Evolutionary conservation across 2,113 vertebrate species (phyloP).

Genomic region (Entomyzon cyanotis): DNA sequence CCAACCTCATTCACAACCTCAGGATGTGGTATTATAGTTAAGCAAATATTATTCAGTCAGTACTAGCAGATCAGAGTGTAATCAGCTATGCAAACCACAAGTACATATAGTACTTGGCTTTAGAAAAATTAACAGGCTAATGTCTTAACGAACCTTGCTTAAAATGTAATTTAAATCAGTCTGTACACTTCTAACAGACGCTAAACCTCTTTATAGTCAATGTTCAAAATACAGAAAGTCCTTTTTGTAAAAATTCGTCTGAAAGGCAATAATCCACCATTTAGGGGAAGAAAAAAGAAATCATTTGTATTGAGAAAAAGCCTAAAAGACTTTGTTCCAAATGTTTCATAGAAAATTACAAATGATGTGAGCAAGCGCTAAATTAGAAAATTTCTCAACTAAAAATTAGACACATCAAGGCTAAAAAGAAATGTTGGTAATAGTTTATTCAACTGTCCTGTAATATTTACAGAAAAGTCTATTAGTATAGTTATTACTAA

Average conservation of each 20-base stretch:
- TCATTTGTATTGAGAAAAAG: not conserved
- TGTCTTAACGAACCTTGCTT: accelerated
- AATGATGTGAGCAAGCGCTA: not conserved
- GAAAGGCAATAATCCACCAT: not conserved
- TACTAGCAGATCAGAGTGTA: not conserved
- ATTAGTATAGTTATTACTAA: not conserved
- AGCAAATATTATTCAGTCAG: not conserved
- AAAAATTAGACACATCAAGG: not conserved
- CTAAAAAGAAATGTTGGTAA: not conserved
- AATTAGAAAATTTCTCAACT: not conserved
- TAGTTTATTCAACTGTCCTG: not conserved
- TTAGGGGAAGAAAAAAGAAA: not conserved
- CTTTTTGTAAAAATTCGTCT: not conserved
- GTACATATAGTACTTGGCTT: not conserved
- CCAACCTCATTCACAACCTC: not conserved
- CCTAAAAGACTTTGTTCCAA: not conserved
- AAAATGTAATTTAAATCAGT: not conserved
- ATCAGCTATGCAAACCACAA: not conserved
- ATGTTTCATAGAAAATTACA: not conserved
- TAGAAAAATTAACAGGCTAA: not conserved
- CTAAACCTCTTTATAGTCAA: not conserved
- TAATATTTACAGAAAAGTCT: not conserved
- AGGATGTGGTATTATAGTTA: not conserved
- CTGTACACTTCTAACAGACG: not conserved
- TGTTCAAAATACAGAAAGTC: not conserved